phyloP scores from a whole-genome alignment of 2,888 invertebrate genomes.

The Pyrgus malvae region DNA sequence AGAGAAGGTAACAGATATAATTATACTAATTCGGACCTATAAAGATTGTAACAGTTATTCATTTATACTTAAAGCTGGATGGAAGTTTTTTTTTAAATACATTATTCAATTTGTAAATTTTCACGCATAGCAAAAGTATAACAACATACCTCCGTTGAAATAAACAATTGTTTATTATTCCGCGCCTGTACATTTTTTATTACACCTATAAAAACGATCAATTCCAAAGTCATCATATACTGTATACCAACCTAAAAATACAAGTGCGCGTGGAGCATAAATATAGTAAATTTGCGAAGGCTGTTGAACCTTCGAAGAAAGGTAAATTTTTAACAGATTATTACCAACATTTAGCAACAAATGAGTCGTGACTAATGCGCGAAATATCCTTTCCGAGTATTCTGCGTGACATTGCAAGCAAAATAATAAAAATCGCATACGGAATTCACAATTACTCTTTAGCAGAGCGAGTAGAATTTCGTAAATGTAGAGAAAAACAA shows the following conservation, averaged over 20 bases:
- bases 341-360: conserved; percentile 47
- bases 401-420: conserved; percentile 66
- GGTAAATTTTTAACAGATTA: conserved; percentile 48
- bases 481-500: conserved; percentile 70
- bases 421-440: conserved; percentile 63
- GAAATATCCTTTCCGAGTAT: conserved; percentile 74
- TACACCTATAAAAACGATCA: conserved; percentile 41
- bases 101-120: neutral
- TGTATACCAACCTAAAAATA: conserved; percentile 36
- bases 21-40: too few species aligned
- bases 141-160: neutral
- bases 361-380: conserved; percentile 64
- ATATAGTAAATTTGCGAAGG: conserved; percentile 34
- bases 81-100: neutral
- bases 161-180: conserved; percentile 18
- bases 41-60: too few species aligned
- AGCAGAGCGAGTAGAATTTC: conserved; percentile 54
- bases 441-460: conserved; percentile 64
- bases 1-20: too few species aligned
- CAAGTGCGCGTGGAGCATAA: conserved; percentile 39
- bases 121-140: neutral
- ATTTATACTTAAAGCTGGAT: neutral
- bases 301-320: conserved; percentile 40
- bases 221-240: conserved; percentile 44
- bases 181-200: conserved; percentile 36